Evolutionary conservation across 2,888 invertebrate species (phyloP).

Genomic region (Zeuzera pyrina): DNA sequence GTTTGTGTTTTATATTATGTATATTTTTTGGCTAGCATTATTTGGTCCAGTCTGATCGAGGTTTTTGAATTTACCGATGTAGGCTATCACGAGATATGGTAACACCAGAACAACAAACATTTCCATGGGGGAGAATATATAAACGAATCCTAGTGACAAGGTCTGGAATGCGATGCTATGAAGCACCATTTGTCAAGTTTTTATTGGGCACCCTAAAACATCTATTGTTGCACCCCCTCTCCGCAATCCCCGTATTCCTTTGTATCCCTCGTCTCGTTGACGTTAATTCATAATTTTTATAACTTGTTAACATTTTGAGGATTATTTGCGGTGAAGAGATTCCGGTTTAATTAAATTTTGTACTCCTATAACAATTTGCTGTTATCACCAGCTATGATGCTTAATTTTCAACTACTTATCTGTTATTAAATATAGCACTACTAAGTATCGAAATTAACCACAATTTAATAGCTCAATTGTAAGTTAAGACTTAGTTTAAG

Average conservation of each 20-base stretch:
- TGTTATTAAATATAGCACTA: no score
- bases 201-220: constrained; percentile 65
- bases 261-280: constrained; percentile 55
- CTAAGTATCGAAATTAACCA: no score
- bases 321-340: constrained; percentile 21
- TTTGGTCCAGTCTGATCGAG: no score
- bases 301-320: constrained; percentile 59
- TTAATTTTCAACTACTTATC: no score
- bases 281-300: constrained; percentile 69
- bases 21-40: no score
- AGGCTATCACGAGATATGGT: constrained; percentile 21
- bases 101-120: constrained; percentile 37
- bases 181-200: constrained; percentile 73
- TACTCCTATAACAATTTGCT: constrained; percentile 9
- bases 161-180: constrained; percentile 66
- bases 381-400: no score
- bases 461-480: no score
- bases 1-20: no score
- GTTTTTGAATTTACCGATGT: no score
- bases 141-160: constrained; percentile 44
- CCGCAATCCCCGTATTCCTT: constrained; percentile 22
- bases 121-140: constrained; percentile 42
- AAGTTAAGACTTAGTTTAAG: no score
- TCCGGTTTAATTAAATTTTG: constrained; percentile 40
- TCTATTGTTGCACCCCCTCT: constrained; percentile 44